Base-by-base conservation (phyloP, 2,113 vertebrate genomes). In the Sceloporus undulatus region DNA sequence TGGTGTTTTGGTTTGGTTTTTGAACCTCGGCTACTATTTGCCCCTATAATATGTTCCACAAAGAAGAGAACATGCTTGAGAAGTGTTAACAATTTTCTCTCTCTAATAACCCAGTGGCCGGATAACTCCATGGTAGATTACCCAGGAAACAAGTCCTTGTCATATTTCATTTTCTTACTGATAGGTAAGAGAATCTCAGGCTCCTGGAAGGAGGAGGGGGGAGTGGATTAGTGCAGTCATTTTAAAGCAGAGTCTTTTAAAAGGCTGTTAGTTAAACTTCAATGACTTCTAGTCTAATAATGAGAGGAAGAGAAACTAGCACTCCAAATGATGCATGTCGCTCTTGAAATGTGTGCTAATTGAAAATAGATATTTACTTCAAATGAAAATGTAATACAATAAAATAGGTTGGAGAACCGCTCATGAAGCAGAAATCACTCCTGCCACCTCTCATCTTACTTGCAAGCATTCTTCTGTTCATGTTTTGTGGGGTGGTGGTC, bases 351-450 rank as follows among this genome's bases (percentile, higher is more conserved):
- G 93, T 94, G 92, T 85, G 89, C 92, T 95, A 94, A 95, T 95
- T 95, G 95, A 95, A 95, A 96, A 92, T 90, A 95, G 94, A 91
- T 94, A 95, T 95, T 96, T 94, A 91, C 94, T 95, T 94, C 94
- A 94, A 95, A 94, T 94, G 94, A 95, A 94, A 95, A 92, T 93
- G 90, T 93, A 92, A 93, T 91, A 90, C 10, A 52, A 84, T 94
- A 91, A 92, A 76, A 94, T 83, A 91, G 48, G 91, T 87, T 89
- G 92, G 94, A 94, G 90, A 34, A 87, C 89, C 0, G 1, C 0
- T 0, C 38, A 21, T 6, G 75, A 82, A 92, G 91, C 90, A 91
- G 91, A 84, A 87, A 91, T 82, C 34, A 54, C 27, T 0, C 54
- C 0, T 0, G 0, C 78, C 25, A 65, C n/a, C 38, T 93, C 90